phyloP scores from a whole-genome alignment of 92 coral and sea anemone genomes.

The Meandrina meandrites region DNA sequence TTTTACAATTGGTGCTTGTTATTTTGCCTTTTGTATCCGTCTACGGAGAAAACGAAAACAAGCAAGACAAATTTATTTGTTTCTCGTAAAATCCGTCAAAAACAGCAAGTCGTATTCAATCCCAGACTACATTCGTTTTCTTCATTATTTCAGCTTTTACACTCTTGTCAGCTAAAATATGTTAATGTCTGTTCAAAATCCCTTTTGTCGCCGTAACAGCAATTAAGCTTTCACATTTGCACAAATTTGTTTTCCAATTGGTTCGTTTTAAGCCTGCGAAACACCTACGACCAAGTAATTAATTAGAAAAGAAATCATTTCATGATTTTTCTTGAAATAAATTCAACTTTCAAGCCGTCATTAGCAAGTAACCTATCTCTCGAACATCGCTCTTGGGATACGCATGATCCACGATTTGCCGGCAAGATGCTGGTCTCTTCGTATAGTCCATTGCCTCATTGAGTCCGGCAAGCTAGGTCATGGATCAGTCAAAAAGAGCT shows the following conservation, averaged over 20 bases:
- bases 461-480: neutral
- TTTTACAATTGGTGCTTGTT: no score
- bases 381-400: neutral
- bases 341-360: neutral
- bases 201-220: neutral
- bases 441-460: neutral
- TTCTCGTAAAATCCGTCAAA: neutral
- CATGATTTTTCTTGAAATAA: neutral
- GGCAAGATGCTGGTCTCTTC: neutral
- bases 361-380: neutral
- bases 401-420: neutral
- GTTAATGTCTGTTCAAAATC: constrained; percentile 3
- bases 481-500: neutral
- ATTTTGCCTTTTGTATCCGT: neutral
- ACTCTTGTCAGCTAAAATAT: neutral
- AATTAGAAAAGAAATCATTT: constrained; percentile 10
- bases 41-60: neutral
- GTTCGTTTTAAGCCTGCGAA: neutral
- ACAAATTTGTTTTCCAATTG: constrained; percentile 7
- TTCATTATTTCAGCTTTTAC: neutral
- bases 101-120: neutral
- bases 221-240: neutral
- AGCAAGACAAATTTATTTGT: neutral
- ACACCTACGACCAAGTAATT: neutral
- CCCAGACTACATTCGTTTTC: neutral